These are phyloP conservation scores for Steinernema feltiae DNA, from an alignment of 1,140 invertebrate species.

Conservation along the genomic window DNA sequence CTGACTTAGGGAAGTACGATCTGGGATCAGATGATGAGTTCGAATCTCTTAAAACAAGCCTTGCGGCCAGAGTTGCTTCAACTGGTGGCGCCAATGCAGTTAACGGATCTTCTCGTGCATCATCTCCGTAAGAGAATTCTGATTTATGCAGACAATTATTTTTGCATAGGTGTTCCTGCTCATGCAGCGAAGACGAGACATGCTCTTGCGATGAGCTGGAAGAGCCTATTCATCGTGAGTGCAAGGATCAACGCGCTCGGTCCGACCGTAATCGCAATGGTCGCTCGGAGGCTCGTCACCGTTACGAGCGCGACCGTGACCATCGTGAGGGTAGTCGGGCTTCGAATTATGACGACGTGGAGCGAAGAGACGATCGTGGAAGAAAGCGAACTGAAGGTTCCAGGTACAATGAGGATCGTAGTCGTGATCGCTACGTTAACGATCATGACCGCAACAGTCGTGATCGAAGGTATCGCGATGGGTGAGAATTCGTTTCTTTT, in stretches of 20 bases:
- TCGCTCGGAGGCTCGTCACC: no score
- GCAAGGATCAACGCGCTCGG: no score
- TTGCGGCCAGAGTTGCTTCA: not conserved
- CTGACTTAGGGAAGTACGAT: slow-evolving; percentile 60
- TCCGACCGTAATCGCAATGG: no score
- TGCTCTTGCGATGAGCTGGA: slow-evolving; percentile 11
- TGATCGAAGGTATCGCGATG: no score
- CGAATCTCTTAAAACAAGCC: slow-evolving; percentile 7
- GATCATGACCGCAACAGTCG: no score
- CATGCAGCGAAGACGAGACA: not conserved
- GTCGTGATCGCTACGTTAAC: no score
- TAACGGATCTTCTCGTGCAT: not conserved
- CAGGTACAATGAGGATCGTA: no score
- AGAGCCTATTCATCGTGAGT: no score
- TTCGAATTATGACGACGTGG: no score
- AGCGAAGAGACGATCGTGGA: no score
- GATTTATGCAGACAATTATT: not conserved
- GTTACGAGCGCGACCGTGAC: slow-evolving; percentile 19
- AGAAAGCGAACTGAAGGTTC: no score
- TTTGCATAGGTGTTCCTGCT: slow-evolving; percentile 8
- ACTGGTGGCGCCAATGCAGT: not conserved
- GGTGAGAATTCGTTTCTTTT: no score
- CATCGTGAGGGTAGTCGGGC: slow-evolving; percentile 30
- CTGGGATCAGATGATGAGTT: slow-evolving; percentile 37
- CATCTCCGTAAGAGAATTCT: slow-evolving; percentile 1